Evolutionary conservation across 1,140 invertebrate species (phyloP).

Genomic region (Manduca sexta): DNA sequence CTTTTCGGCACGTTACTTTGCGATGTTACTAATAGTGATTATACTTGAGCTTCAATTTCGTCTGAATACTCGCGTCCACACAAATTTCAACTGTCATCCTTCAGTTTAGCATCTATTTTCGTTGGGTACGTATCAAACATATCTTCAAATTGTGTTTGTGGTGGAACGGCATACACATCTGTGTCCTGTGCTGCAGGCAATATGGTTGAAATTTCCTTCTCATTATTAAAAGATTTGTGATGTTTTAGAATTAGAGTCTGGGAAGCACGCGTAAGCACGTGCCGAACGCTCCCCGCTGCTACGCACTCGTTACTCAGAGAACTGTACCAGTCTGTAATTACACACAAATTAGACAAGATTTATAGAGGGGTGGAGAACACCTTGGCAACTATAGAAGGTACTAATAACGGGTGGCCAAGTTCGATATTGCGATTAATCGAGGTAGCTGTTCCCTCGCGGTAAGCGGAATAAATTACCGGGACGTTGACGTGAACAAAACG

Average conservation of each 20-base stretch:
- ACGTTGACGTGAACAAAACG: neutral
- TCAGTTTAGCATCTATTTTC: constrained; percentile 40
- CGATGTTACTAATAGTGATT: constrained; percentile 43
- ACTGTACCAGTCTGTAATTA: constrained; percentile 69
- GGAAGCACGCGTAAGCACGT: constrained; percentile 63
- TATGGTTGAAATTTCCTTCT: constrained; percentile 18
- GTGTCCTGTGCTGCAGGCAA: constrained; percentile 1
- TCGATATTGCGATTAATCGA: constrained; percentile 65
- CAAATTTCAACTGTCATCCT: constrained; percentile 38
- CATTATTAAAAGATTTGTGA: constrained; percentile 16
- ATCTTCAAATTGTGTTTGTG: constrained; percentile 26
- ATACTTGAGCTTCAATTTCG: constrained; percentile 1
- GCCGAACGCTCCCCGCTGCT: constrained; percentile 59
- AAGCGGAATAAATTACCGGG: constrained; percentile 30
- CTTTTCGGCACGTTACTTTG: constrained; percentile 52
- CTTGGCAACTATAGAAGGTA: constrained; percentile 69
- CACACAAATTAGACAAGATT: constrained; percentile 74
- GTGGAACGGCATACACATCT: constrained; percentile 12
- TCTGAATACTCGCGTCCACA: neutral
- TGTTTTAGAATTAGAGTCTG: neutral
- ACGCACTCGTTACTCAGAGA: constrained; percentile 66
- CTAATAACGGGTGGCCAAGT: constrained; percentile 68
- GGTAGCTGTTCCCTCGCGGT: constrained; percentile 16
- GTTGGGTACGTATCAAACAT: constrained; percentile 26
- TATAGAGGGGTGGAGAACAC: constrained; percentile 69